Percentiles rank a stretch among this genome's conserved stretches.
phyloP scores from a whole-genome alignment of 2,888 invertebrate genomes.

The Drosophila birchii region DNA sequence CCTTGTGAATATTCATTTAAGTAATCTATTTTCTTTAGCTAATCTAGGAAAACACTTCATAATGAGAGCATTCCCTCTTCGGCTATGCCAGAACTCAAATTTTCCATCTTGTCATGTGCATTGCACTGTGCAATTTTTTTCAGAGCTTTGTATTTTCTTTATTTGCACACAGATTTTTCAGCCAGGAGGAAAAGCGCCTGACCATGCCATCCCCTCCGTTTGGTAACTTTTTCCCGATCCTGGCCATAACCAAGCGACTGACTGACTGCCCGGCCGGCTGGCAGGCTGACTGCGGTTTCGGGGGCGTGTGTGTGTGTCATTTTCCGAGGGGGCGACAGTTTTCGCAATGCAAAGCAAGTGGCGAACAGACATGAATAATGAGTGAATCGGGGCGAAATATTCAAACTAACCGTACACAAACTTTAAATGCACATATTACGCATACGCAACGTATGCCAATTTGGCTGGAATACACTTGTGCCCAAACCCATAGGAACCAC shows the following conservation, averaged over 20 bases:
- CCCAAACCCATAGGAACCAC: conserved; percentile 14
- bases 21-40: too few relatives aligned
- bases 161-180: conserved; percentile 69
- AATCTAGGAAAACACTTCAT: not conserved
- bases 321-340: conserved; percentile 54
- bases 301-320: conserved; percentile 36
- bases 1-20: not conserved
- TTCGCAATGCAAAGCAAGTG: conserved; percentile 58
- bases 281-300: conserved; percentile 51
- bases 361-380: conserved; percentile 78
- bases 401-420: conserved; percentile 38
- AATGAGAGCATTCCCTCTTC: conserved; percentile 1
- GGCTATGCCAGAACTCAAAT: not conserved
- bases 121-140: conserved; percentile 32
- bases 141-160: conserved; percentile 10
- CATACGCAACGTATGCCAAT: conserved; percentile 59
- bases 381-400: conserved; percentile 58
- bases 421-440: conserved; percentile 44
- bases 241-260: conserved; percentile 27
- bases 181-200: conserved; percentile 56
- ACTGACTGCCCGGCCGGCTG: conserved; percentile 51
- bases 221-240: conserved; percentile 25
- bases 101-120: conserved; percentile 28
- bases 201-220: conserved; percentile 10
- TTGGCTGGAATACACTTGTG: conserved; percentile 26